Conservation (phyloP, 2,113 vertebrate genomes). For the Cathartes aura region DNA sequence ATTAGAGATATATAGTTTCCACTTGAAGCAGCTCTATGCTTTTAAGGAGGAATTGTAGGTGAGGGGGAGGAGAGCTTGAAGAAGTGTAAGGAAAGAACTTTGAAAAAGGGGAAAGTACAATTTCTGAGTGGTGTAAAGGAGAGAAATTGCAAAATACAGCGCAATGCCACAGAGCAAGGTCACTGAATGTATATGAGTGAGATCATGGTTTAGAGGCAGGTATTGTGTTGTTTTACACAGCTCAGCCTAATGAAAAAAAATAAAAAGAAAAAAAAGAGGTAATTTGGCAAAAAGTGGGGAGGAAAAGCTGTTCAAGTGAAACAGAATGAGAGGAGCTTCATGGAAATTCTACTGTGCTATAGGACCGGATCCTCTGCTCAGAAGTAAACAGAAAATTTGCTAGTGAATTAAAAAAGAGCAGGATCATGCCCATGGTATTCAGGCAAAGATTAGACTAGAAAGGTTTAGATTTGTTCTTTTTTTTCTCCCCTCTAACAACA, state of each 20-base stretch:
- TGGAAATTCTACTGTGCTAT: neutral
- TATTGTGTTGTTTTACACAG: neutral
- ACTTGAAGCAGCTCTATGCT: neutral
- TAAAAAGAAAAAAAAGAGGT: too few relatives aligned
- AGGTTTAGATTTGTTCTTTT: neutral
- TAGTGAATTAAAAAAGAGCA: neutral
- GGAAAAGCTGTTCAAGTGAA: neutral
- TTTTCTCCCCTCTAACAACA: neutral
- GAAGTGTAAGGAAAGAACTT: neutral
- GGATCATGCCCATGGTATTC: neutral
- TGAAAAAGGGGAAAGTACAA: neutral
- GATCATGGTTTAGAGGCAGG: neutral
- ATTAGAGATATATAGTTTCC: conserved; percentile 60
- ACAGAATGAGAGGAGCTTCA: neutral
- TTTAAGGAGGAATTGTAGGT: neutral
- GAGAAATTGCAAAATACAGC: neutral
- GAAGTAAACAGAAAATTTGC: neutral
- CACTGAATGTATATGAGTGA: neutral
- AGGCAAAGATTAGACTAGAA: neutral
- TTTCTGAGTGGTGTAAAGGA: neutral
- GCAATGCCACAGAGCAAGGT: neutral
- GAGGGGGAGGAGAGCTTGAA: neutral
- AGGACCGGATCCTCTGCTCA: neutral
- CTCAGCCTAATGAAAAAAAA: neutral
- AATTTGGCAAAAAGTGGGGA: neutral